Evolutionary conservation across 2,888 invertebrate genomes (phyloP), one percentile per base, ranked within the genome.

Genomic region (Hirtodrosophila trivittata): DNA sequence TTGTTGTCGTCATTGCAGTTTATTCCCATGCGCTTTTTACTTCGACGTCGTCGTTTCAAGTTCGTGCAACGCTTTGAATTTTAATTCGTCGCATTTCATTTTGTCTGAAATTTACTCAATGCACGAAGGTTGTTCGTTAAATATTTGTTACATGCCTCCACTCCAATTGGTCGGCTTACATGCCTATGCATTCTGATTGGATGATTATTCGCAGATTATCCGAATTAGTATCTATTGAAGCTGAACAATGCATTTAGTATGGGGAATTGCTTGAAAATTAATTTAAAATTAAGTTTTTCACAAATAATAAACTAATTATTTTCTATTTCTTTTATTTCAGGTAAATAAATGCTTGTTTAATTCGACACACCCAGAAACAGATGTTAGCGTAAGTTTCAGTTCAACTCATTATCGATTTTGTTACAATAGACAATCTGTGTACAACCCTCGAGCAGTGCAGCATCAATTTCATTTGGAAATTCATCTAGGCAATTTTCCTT

Each of bases 1-100:
- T 28, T 9, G 28, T 46, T 10, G 28, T 30, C 3, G 16, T 33
- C 35, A 38, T 25, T 37, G 33, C 33, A 33, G 56, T 78, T 56
- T 46, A 43, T 71, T 84, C 72, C 71, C 60, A 71, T 77, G 75
- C 85, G 81, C 60, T 84, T 78, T 74, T 69, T 28, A 57, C 58
- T 59, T 59, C 26, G 52, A 10, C 6, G 10, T 41, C 28, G 41
- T 12, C 50, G 12, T 13, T 60, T 77, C 51, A 62, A 63, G 68
- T 77, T 78, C 71, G 83, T 77, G 83, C 41, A 45, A 7, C 30
- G 77, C 32, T 38, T 16, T 77, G 75, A 55, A 85, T 85, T 78
- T 82, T 56, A 78, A 78, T 78, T 78, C 68, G 78, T 82, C 72
- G 75, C 5, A 1, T 37, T 32, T 10, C 18, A 21, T 14, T 47